Evolutionary conservation across 2,888 invertebrate genomes (phyloP).

Genomic region (Diaperis boleti): DNA sequence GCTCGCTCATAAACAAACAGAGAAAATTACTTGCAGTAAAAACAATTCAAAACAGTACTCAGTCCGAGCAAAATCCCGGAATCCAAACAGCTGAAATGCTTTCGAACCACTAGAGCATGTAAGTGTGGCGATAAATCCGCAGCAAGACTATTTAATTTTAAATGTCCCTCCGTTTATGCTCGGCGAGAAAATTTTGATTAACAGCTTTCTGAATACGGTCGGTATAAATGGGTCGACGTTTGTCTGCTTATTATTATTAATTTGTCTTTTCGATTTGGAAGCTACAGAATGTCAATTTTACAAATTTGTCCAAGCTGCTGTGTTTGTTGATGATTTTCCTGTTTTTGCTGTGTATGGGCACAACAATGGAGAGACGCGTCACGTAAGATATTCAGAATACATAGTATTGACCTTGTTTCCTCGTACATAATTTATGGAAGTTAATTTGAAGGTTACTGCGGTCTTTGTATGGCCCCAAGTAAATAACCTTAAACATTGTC

Average conservation of each 20-base stretch:
- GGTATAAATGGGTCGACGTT: slow-evolving; percentile 3
- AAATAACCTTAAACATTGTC: slow-evolving; percentile 21
- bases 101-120: slow-evolving; percentile 12
- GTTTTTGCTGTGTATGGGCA: slow-evolving; percentile 24
- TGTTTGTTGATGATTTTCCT: too few relatives aligned
- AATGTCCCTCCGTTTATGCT: slow-evolving; percentile 4
- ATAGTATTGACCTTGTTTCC: slow-evolving; percentile 44
- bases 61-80: neutral
- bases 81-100: slow-evolving; percentile 1
- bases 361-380: slow-evolving; percentile 21
- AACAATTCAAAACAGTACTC: neutral
- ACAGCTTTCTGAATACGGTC: neutral
- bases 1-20: neutral
- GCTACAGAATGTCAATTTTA: too few relatives aligned
- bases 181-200: slow-evolving; percentile 2
- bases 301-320: too few relatives aligned
- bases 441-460: slow-evolving; percentile 39
- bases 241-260: too few relatives aligned
- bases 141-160: slow-evolving; percentile 10
- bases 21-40: neutral
- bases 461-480: slow-evolving; percentile 29
- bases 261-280: too few relatives aligned
- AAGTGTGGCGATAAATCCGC: slow-evolving; percentile 24
- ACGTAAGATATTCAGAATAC: slow-evolving; percentile 32
- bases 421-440: slow-evolving; percentile 40